phyloP scores from a whole-genome alignment of 2,113 vertebrate genomes.

The Odontesthes bonariensis region DNA sequence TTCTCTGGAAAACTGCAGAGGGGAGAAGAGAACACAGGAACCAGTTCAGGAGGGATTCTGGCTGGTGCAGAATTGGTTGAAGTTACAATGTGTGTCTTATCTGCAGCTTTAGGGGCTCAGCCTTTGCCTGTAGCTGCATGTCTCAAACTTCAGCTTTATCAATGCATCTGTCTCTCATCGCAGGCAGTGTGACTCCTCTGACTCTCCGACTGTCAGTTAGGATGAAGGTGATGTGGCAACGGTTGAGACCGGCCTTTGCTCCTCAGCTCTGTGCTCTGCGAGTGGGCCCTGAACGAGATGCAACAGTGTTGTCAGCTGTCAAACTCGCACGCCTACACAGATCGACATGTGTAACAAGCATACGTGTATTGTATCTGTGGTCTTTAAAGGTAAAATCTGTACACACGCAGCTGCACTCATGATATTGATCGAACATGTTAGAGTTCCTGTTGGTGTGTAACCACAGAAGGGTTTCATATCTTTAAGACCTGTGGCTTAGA shows the following conservation, averaged over 20 bases:
- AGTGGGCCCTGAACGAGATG: neutral
- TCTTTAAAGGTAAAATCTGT: neutral
- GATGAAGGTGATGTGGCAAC: too few relatives aligned
- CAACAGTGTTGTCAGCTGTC: neutral
- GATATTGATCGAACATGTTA: conserved; percentile 9
- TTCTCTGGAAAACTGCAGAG: conserved; percentile 12
- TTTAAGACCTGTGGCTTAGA: conserved; percentile 35
- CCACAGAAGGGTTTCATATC: neutral
- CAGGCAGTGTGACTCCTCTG: neutral
- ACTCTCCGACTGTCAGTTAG: neutral
- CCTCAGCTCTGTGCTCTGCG: too few relatives aligned
- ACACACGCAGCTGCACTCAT: conserved; percentile 4
- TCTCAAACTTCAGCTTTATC: conserved; percentile 43
- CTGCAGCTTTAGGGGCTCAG: conserved; percentile 28
- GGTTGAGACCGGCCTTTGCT: neutral
- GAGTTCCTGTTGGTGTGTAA: conserved; percentile 38
- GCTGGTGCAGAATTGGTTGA: neutral
- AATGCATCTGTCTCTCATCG: conserved; percentile 26
- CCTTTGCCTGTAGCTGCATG: conserved; percentile 24
- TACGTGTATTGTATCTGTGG: neutral
- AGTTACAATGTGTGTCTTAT: conserved; percentile 29
- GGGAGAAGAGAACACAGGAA: neutral
- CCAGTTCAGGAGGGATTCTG: conserved; percentile 21
- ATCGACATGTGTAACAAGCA: neutral
- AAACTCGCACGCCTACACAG: neutral